These are phyloP conservation scores for Barypeithes pellucidus DNA, from an alignment of 2,888 invertebrate genomes.

Conservation along the genomic window DNA sequence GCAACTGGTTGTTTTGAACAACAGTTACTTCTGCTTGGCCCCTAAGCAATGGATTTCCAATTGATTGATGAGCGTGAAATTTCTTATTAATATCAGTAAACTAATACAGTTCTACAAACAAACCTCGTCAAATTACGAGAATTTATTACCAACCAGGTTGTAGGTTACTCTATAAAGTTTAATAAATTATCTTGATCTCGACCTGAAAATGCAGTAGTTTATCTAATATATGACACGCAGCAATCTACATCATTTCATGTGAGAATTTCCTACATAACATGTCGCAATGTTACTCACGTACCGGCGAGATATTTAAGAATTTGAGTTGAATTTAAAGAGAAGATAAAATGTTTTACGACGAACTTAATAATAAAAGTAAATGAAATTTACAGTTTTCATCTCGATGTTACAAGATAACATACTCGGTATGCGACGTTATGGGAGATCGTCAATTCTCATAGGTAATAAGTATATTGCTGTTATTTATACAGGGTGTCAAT, in stretches of 20 bases:
- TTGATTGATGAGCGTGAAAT: too few species aligned
- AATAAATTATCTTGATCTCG: not conserved
- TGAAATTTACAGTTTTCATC: not conserved
- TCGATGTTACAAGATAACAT: not conserved
- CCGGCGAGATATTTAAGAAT: conserved; percentile 16
- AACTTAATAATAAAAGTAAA: conserved; percentile 6
- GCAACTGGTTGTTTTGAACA: too few species aligned
- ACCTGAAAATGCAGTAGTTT: conserved; percentile 11
- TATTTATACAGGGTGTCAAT: too few species aligned
- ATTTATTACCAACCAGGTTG: too few species aligned
- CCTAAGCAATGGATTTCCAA: too few species aligned
- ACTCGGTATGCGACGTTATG: not conserved
- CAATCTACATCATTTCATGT: conserved; percentile 25
- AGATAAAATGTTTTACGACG: conserved; percentile 8
- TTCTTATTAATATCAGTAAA: too few species aligned
- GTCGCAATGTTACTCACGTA: conserved; percentile 28
- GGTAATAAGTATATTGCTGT: too few species aligned
- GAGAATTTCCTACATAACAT: conserved; percentile 24
- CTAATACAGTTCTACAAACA: too few species aligned
- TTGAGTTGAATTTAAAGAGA: conserved; percentile 28
- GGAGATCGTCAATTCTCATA: too few species aligned
- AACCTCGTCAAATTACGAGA: too few species aligned
- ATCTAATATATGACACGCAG: not conserved
- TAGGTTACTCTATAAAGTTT: too few species aligned
- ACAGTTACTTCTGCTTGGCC: too few species aligned